Evolutionary conservation across 1,140 invertebrate genomes (phyloP).

Genomic region (Trichogramma pretiosum): DNA sequence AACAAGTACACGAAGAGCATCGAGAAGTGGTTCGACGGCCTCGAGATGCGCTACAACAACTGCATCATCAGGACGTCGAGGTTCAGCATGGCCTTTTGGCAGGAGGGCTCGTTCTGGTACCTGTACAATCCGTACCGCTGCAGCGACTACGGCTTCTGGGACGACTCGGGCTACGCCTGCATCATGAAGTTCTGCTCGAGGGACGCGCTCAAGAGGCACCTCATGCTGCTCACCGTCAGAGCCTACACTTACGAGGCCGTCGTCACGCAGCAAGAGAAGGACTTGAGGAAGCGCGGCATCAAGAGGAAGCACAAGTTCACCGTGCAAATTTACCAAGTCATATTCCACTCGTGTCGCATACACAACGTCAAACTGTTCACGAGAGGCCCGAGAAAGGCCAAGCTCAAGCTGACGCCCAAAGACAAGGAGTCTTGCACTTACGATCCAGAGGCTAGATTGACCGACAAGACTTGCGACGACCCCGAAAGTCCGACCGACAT

Average conservation of each 20-base stretch:
- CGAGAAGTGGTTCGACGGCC: slow-evolving; percentile 30
- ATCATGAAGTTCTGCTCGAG: slow-evolving; percentile 32
- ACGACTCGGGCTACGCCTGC: slow-evolving; percentile 27
- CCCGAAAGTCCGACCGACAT: too few species aligned
- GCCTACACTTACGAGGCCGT: slow-evolving; percentile 21
- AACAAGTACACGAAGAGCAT: slow-evolving; percentile 18
- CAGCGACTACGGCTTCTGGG: slow-evolving; percentile 31
- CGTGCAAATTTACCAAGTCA: slow-evolving; percentile 29
- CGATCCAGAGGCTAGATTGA: slow-evolving; percentile 13
- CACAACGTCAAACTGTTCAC: slow-evolving; percentile 27
- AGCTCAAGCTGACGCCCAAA: slow-evolving; percentile 3
- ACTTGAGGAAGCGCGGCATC: neutral
- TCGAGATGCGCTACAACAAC: slow-evolving; percentile 22
- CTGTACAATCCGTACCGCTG: slow-evolving; percentile 36
- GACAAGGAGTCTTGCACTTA: slow-evolving; percentile 20
- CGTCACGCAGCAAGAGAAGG: neutral
- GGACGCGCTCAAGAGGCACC: slow-evolving; percentile 26
- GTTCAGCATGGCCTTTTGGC: slow-evolving; percentile 34
- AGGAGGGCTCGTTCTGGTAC: slow-evolving; percentile 35
- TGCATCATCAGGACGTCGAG: slow-evolving; percentile 27
- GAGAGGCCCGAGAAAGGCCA: neutral
- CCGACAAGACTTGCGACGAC: neutral
- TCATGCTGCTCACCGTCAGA: slow-evolving; percentile 30
- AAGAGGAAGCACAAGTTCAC: slow-evolving; percentile 13
- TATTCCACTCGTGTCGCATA: slow-evolving; percentile 26